phyloP scores from a whole-genome alignment of 2,888 invertebrate genomes.

The Tyria jacobaeae region DNA sequence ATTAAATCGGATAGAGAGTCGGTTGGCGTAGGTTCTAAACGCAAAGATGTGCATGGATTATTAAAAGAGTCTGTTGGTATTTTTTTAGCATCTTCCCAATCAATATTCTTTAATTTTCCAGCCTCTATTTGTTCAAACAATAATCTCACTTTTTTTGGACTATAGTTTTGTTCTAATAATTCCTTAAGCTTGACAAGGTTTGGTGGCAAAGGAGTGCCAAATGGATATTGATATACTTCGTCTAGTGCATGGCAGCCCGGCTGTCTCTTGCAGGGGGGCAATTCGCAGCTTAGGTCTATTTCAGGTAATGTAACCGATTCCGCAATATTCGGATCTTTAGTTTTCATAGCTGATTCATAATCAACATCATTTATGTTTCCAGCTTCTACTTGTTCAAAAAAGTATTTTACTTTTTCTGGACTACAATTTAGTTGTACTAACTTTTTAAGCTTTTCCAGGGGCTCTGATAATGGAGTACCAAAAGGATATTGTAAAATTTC shows the following conservation, averaged over 20 bases:
- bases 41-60: background rate
- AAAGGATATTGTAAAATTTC: background rate
- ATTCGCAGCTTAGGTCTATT: background rate
- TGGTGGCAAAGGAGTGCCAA: constrained; percentile 6
- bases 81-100: background rate
- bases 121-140: background rate
- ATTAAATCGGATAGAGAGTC: too few species aligned
- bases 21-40: background rate
- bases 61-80: background rate
- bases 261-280: background rate
- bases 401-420: constrained; percentile 17
- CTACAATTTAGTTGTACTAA: constrained; percentile 6
- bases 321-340: background rate
- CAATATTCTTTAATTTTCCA: background rate
- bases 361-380: constrained; percentile 7
- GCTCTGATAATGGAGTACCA: background rate
- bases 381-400: constrained; percentile 7
- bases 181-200: constrained; percentile 2
- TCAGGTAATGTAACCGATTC: background rate
- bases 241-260: constrained; percentile 1
- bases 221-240: constrained; percentile 9
- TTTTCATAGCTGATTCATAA: background rate
- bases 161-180: constrained; percentile 6
- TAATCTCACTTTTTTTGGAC: background rate
- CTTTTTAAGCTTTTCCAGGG: background rate